These are phyloP conservation scores for Crotalus tigris DNA, from an alignment of 2,113 vertebrate genomes.

Conservation along the genomic window DNA sequence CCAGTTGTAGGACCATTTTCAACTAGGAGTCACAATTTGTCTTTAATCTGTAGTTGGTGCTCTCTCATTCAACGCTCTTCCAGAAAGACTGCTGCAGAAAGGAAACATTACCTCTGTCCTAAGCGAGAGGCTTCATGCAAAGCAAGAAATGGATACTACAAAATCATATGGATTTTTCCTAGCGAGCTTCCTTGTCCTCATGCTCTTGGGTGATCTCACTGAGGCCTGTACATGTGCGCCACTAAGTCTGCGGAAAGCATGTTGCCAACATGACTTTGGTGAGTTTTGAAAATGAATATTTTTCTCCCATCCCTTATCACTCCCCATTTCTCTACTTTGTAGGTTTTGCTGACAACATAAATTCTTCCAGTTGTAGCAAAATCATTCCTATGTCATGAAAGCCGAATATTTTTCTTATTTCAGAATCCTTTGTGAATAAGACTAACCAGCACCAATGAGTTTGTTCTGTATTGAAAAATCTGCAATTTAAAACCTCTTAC, in stretches of 20 bases:
- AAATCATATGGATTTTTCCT: background rate
- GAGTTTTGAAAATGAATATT: background rate
- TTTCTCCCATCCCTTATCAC: no score
- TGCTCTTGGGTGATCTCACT: background rate
- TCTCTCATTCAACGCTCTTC: background rate
- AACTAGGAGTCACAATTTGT: background rate
- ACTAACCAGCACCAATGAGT: background rate
- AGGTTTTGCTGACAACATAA: background rate
- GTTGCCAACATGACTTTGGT: background rate
- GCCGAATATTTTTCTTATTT: background rate
- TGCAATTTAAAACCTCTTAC: background rate
- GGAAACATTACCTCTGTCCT: background rate
- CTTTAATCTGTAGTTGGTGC: background rate
- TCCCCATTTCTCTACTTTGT: no score
- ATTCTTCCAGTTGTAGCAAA: background rate
- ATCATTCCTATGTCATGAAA: background rate
- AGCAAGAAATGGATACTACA: background rate
- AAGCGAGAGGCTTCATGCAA: background rate
- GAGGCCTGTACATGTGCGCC: rapidly evolving
- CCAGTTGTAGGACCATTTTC: background rate
- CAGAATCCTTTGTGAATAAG: background rate
- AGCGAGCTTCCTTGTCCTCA: background rate
- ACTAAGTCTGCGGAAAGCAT: background rate
- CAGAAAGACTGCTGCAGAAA: background rate
- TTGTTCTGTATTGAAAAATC: background rate